Base-by-base conservation (phyloP, 1,140 invertebrate species). In the Trichogramma pretiosum region DNA sequence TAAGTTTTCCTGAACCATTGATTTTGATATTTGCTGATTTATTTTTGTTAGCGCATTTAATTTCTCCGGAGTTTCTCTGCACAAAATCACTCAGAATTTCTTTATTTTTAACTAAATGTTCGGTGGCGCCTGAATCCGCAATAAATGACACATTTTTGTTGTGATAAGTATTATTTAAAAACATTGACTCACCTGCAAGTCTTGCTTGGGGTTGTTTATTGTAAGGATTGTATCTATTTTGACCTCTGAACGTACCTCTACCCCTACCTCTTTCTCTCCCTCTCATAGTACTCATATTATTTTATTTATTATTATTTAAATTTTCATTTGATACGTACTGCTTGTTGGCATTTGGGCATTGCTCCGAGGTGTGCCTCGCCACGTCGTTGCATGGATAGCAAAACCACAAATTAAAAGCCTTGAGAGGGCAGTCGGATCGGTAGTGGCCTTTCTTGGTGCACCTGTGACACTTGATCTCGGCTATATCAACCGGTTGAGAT, bases 1-100 rank as follows among this genome's bases (percentile, higher is more conserved):
- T 22, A 21, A 48, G 26, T 21, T 49, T 32, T 17, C 41, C 46
- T 30, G 39, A 45, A 2, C 51, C 41, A 45, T 49, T 46, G 30
- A 48, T 38, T 7, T 37, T 17, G n/a, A 55, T 55, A 41, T 55
- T 35, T 2, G 53, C 49, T 2, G 18, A 17, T 28, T n/a, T 46
- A 30, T 52, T 46, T 52, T 50, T 50, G 28, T 56, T 56, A 34
- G 54, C 54, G 28, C 50, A 42, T 42, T 24, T 56, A 24, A 56
- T 53, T 5, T 28, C 16, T 9, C 24, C 35, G 1, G 14, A 26
- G 18, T 7, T 13, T 32, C n/a, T 34, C 50, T 44, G 46, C 26
- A 43, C 22, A 46, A 53, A 56, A 38, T 53, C 35, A 3, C 16
- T 18, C n/a, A 51, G 46, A 36, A 55, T 37, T 1, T 44, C 33